These are phyloP conservation scores for Drosophila parthenogenetica DNA, from an alignment of 2,888 invertebrate genomes.

Conservation along the genomic window DNA sequence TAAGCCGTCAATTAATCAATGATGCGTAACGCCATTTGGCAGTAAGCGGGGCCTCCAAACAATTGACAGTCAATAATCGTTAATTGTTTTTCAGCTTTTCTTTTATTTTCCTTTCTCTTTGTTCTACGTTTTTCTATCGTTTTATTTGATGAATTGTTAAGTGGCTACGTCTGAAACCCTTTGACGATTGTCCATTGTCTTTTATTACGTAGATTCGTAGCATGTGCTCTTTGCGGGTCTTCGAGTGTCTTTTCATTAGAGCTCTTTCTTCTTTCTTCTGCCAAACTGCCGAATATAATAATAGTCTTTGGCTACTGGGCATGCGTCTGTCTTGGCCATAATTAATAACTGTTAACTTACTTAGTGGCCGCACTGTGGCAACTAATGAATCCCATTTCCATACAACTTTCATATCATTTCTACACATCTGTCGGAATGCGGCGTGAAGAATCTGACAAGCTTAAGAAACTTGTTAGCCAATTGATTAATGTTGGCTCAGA, in stretches of 20 bases:
- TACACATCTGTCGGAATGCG: constrained; percentile 36
- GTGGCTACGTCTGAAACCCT: constrained; percentile 37
- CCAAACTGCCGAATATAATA: constrained; percentile 4
- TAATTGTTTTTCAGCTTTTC: constrained; percentile 64
- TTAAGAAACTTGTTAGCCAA: constrained; percentile 37
- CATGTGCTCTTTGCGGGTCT: constrained; percentile 58
- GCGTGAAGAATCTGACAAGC: constrained; percentile 35
- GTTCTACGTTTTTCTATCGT: constrained; percentile 4
- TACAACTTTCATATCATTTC: constrained; percentile 16
- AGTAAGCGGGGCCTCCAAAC: constrained; percentile 58
- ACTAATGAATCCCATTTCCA: constrained; percentile 71
- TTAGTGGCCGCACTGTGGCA: constrained; percentile 57
- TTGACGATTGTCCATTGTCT: constrained; percentile 66
- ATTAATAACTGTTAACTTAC: constrained; percentile 75
- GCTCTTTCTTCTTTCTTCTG: constrained; percentile 40
- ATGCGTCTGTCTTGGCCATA: constrained; percentile 38
- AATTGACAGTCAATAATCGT: constrained; percentile 69
- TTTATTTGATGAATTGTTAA: constrained; percentile 22
- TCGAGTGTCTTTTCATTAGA: constrained; percentile 59
- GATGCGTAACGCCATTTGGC: constrained; percentile 76
- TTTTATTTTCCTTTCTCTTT: constrained; percentile 3
- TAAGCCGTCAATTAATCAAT: constrained; percentile 68
- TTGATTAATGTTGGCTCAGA: constrained; percentile 40
- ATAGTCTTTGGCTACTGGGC: constrained; percentile 57
- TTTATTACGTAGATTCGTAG: constrained; percentile 43